phyloP scores from a whole-genome alignment of 30 jellyfish, hydroid and myxozoan species.

The Sanderia malayensis region DNA sequence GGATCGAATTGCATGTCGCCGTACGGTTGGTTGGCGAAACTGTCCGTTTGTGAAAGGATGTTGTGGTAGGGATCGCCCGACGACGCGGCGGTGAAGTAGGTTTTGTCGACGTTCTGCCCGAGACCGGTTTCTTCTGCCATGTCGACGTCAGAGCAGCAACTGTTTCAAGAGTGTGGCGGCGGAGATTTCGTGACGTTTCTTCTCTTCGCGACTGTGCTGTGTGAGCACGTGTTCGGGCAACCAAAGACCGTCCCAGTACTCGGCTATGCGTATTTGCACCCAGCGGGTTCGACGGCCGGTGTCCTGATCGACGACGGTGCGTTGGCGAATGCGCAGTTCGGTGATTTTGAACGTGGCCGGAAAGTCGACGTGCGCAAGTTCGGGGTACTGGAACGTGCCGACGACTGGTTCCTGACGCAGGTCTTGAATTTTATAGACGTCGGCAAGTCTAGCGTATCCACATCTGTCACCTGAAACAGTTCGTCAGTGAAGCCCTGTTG shows the following conservation, averaged over 20 bases:
- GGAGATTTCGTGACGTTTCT: neutral
- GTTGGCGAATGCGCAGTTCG: neutral
- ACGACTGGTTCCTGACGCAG: neutral
- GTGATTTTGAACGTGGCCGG: neutral
- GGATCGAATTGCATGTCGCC: neutral
- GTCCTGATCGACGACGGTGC: too few relatives aligned
- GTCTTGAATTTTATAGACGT: neutral
- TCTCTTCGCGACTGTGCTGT: neutral
- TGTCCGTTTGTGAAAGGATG: neutral
- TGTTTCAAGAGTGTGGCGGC: too few relatives aligned
- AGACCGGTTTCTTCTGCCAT: too few relatives aligned
- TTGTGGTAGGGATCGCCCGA: too few relatives aligned
- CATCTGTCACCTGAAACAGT: neutral
- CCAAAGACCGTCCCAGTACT: neutral
- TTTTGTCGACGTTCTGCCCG: neutral
- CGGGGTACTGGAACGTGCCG: neutral
- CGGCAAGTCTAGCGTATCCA: neutral
- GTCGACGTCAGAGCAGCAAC: too few relatives aligned
- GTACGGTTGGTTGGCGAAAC: neutral
- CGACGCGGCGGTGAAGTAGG: neutral
- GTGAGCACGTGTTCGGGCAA: neutral
- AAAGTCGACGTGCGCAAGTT: neutral
- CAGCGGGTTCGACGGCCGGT: neutral
- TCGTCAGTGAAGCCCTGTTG: neutral
- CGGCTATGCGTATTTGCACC: neutral